Evolutionary conservation across 2,113 vertebrate genomes (phyloP), one percentile per base, ranked within the genome.

Genomic region (Hippopotamus amphibius): DNA sequence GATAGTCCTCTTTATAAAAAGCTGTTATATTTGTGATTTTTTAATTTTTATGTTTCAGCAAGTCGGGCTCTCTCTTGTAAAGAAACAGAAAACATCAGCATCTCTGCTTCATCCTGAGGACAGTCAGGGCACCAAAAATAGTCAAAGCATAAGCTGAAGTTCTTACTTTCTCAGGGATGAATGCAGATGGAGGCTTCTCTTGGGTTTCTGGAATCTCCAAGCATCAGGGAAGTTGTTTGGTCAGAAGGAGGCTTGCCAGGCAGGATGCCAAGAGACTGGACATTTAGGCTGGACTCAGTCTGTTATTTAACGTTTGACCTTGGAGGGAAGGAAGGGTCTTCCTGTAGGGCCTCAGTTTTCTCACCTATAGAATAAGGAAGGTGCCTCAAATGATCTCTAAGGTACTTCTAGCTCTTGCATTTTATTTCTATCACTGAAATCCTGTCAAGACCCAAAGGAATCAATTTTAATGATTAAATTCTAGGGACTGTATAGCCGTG

Each of bases 31-130:
- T 97, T 91, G 96, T 96, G 88, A 90, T 90, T 98, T 97, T 96
- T 93, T 66, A 95, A 96, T 96, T 97, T 97, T 96, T 96, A 90
- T 94, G 95, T 97, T 98, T 98, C 97, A 98, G 97, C 96, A 97
- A 95, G 90, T 94, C 81, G 61, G 65, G 28, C 92, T 96, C 30
- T 97, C 88, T 93, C 79, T 89, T 93, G 69, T 41, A 97, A 95
- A 96, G 92, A 97, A 98, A 95, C 83, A 71, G 33, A 96, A 95
- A 84, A 26, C 72, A 68, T 97, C 98, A 97, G 98, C 98, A 98
- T 96, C 93, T 98, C 68, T 55, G 2, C 84, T 72, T 91, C 53
- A 48, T 96, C 33, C 46, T 30, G 43, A 92, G 83, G 95, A 92
- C 28, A 90, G 83, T 81, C 14, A 0, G 71, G 92, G 55, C 17